Conservation (phyloP, 2,113 vertebrate species). For the Lampris incognitus region DNA sequence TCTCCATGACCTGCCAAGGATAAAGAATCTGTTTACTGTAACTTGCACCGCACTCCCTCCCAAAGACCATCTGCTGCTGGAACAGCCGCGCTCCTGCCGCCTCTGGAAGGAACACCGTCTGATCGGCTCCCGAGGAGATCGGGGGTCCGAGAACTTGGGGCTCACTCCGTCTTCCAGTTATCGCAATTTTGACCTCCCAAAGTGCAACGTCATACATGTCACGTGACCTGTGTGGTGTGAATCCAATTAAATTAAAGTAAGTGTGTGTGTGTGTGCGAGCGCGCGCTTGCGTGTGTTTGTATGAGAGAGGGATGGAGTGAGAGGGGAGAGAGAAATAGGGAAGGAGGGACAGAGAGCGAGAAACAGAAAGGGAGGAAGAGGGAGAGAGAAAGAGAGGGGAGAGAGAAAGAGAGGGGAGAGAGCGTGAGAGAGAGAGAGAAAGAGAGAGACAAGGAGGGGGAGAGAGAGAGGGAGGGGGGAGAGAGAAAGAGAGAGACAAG, state of each 20-base stretch:
- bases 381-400: too few relatives aligned
- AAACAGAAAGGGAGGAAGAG: too few relatives aligned
- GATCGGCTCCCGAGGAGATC: conserved; percentile 72
- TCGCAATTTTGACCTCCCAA: conserved; percentile 42
- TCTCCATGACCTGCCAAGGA: conserved; percentile 91
- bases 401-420: too few relatives aligned
- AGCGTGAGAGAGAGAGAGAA: too few relatives aligned
- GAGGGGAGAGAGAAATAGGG: too few relatives aligned
- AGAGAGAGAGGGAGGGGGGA: too few relatives aligned
- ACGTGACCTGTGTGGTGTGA: conserved; percentile 36
- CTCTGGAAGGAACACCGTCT: conserved; percentile 84
- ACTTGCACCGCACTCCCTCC: conserved; percentile 85
- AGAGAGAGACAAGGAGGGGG: too few relatives aligned
- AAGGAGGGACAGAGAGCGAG: too few relatives aligned
- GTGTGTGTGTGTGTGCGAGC: too few relatives aligned
- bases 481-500: too few relatives aligned
- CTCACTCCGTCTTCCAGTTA: conserved; percentile 39
- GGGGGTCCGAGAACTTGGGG: conserved; percentile 51
- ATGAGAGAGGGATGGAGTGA: too few relatives aligned
- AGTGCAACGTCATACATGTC: not conserved
- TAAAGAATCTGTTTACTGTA: conserved; percentile 98
- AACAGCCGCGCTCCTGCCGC: conserved; percentile 65
- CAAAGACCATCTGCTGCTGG: conserved; percentile 89
- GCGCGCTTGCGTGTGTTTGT: too few relatives aligned
- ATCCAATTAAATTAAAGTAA: conserved; percentile 8